Evolutionary conservation across 23 tunicate genomes (phyloP), one percentile per base, ranked within the genome.

Genomic region (Styela clava): DNA sequence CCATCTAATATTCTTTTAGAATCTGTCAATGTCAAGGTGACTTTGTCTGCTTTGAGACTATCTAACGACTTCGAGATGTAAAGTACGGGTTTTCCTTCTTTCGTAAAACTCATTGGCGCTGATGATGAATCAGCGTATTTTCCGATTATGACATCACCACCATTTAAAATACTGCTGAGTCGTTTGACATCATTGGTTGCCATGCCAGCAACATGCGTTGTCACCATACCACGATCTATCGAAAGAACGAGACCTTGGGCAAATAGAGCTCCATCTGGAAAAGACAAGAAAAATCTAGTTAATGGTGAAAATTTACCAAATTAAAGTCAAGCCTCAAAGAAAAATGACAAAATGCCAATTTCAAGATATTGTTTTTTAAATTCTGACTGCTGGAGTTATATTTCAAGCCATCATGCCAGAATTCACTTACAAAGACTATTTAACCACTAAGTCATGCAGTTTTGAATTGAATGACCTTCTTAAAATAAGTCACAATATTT

Each of bases 161-260:
- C 93, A 69, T 89, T 85, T 2, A 93, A 61, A 74, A 93, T 79
- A 68, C 82, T 86, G 64, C 93, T 80, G 63, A 87, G 51, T 68
- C 98, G 84, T 76, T 93, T 93, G 37, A 88, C 93, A 80, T 93
- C 98, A 78, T 87, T 81, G 31, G 89, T 87, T 35, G 93, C 98
- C 16, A n/a, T 73, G 64, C 83, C 86, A 65, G 82, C 71, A 36
- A 93, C 86, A 34, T 81, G 88, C 12, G 92, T 88, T 3, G 89
- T 20, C 76, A 93, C 67, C 5, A 23, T 62, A 29, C 93, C 93
- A 1, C 87, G 82, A 71, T 93, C 98, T 2, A 84, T 74, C 28
- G 71, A 83, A n/a, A 61, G 36, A 51, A 91, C 87, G 26, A 91
- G 85, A 35, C 97, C 97, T 91, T 91, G 87, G 1, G 89, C 97